Evolutionary conservation across 2,797 vertebrate genomes (phyloP), one percentile per base, ranked within the genome.

Genomic region (Myoxocephalus aenaeus): DNA sequence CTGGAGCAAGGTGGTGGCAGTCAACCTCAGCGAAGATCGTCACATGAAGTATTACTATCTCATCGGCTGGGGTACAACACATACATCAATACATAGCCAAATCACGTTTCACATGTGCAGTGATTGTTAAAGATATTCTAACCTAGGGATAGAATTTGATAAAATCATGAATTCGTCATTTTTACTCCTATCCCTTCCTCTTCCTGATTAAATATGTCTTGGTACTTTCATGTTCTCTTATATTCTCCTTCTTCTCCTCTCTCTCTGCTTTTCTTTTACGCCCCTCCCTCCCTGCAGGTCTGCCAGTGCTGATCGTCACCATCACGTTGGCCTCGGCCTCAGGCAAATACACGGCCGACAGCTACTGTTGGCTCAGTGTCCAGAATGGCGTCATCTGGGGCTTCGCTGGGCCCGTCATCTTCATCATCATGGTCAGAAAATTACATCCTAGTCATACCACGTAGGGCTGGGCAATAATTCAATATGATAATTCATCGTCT

Each of bases 1-100:
- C 38, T 96, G 95, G 95, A 96, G 95, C 90, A 96, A 96, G 69
- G 96, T 96, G 87, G 96, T 96, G 2, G 93, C 94, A 0, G 95
- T 96, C 73, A 96, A 96, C 91, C 85, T 96, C 17, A 96, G 91
- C 51, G 96, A 96, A 71, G 95, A 95, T 34, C 87, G 92, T 42
- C 95, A 96, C 86, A 96, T 96, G 95, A 96, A 96, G 81, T 96
- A 96, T 90, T 96, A 96, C 90, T 96, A 96, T 90, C 90, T 96
- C 79, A 95, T 96, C 74, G 95, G 96, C 89, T 96, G 96, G 96
- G 95, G 96, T 96, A 92, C 48, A 1, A 42, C 7, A 13, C 40
- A 14, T 14, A 42, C 11, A 10, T 63, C 46, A 25, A 12, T 1
- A 64, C 51, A 22, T 5, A 12, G 22, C 27, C 18, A 51, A 25